These are phyloP conservation scores for Pheosia tremula DNA, from an alignment of 2,888 invertebrate species.

Conservation along the genomic window DNA sequence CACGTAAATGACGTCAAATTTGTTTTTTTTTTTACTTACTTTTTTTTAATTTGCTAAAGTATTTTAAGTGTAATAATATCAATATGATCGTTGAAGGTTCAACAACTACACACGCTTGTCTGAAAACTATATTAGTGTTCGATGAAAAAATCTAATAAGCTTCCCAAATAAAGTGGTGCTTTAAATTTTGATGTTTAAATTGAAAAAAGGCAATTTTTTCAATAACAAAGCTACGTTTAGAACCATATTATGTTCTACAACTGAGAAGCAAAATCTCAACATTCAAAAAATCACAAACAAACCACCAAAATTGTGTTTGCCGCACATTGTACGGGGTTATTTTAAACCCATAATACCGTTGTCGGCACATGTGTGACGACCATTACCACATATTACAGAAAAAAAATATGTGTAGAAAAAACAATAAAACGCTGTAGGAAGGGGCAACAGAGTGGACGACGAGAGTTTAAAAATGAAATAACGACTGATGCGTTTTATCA, in stretches of 20 bases:
- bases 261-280: slow-evolving; percentile 21
- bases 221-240: too few species aligned
- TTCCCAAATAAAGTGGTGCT: too few species aligned
- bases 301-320: slow-evolving; percentile 69
- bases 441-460: slow-evolving; percentile 58
- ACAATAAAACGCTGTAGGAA: slow-evolving; percentile 68
- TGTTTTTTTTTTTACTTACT: background rate
- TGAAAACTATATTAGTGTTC: too few species aligned
- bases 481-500: slow-evolving; percentile 39
- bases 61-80: too few species aligned
- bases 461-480: slow-evolving; percentile 73
- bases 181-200: too few species aligned
- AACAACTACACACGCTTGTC: too few species aligned
- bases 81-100: too few species aligned
- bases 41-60: background rate
- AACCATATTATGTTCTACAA: background rate
- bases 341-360: slow-evolving; percentile 83
- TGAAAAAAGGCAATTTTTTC: too few species aligned
- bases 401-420: slow-evolving; percentile 61
- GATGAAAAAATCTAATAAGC: too few species aligned
- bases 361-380: slow-evolving; percentile 81
- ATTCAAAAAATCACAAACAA: slow-evolving; percentile 38
- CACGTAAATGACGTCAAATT: background rate
- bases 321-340: slow-evolving; percentile 72
- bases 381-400: slow-evolving; percentile 85